Base-by-base conservation (phyloP, 2,888 invertebrate genomes). In the Anticlea derivata region DNA sequence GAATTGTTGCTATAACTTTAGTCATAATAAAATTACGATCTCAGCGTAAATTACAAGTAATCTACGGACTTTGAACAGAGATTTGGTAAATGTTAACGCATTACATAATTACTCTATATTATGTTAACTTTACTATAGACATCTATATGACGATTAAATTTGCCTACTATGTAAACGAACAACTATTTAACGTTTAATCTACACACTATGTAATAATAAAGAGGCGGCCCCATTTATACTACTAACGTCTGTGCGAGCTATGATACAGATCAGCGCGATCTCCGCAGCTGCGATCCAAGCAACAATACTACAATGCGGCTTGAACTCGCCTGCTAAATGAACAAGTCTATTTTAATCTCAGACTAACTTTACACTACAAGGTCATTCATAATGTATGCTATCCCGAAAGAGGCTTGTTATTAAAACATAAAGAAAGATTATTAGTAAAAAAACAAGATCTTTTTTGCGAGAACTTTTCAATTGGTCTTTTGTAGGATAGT, bases 211-310 rank as follows among this genome's bases (percentile, higher is more conserved):
- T 78, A 73, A 70, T 74, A 75, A 68, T 75, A 77, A 76, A 83
- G 80, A 89, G 88, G 87, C 89, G 89, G 89, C 86, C 86, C 82
- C 87, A 81, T 80, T 86, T 84, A 74, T 78, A 75, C 74, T 82
- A 76, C 66, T 70, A 78, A 78, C 68, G 13, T 51, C 33, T 30
- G 43, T 39, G 47, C 49, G 46, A 50, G 43, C 47, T 39, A 54
- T 35, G 48, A 47, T 49, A 55, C 49, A 55, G 40, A 43, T 27
- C 23, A 12, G 45, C 44, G 41, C 39, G 24, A 31, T 13, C 22
- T 17, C n/a, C 35, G 29, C 31, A 26, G 34, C 26, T 10, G 12
- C 22, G 22, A 29, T 10, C 30, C 4, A 41, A 27, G 17, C 20
- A 11, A 43, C 13, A 6, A 17, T 17, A 44, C 43, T 33, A 31